These are phyloP conservation scores for Hirudo medicinalis DNA, from an alignment of 1,140 invertebrate species.

Conservation along the genomic window DNA sequence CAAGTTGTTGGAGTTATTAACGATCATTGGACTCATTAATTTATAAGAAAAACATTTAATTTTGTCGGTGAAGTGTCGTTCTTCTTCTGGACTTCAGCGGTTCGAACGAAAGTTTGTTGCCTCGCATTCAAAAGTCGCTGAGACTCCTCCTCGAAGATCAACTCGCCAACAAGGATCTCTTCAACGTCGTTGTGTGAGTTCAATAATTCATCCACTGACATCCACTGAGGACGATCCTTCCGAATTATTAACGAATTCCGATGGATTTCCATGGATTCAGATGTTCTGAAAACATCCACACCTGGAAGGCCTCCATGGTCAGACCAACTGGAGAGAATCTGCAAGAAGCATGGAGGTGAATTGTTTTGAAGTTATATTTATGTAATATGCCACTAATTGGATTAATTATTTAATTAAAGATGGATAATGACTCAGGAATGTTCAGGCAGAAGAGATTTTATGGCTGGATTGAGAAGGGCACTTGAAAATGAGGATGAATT, in stretches of 20 bases:
- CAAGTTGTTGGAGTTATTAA: constrained; percentile 27
- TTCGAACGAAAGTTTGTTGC: constrained; percentile 39
- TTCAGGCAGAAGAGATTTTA: constrained; percentile 39
- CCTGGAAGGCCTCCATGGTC: constrained; percentile 38
- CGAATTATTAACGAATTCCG: too few species aligned
- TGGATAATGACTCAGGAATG: constrained; percentile 39
- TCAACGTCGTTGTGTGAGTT: constrained; percentile 41
- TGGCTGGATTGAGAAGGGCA: constrained; percentile 34
- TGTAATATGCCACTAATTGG: not conserved
- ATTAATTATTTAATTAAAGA: constrained; percentile 24
- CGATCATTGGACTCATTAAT: not conserved
- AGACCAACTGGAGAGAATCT: constrained; percentile 37
- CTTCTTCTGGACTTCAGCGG: constrained; percentile 39
- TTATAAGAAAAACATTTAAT: constrained; percentile 7
- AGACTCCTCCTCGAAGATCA: constrained; percentile 41
- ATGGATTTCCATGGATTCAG: constrained; percentile 25
- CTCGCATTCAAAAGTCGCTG: constrained; percentile 42
- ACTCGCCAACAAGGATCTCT: constrained; percentile 39
- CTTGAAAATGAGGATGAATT: constrained; percentile 41
- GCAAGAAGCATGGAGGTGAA: constrained; percentile 39
- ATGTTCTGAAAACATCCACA: constrained; percentile 34
- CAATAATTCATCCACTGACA: too few species aligned
- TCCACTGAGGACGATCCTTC: too few species aligned
- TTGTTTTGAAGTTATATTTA: too few species aligned
- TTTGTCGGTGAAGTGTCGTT: constrained; percentile 33